A percentile compares a stretch with the other conserved stretches of the same genome.
phyloP scores from a whole-genome alignment of 2,888 invertebrate species.

The Parascotia fuliginaria region DNA sequence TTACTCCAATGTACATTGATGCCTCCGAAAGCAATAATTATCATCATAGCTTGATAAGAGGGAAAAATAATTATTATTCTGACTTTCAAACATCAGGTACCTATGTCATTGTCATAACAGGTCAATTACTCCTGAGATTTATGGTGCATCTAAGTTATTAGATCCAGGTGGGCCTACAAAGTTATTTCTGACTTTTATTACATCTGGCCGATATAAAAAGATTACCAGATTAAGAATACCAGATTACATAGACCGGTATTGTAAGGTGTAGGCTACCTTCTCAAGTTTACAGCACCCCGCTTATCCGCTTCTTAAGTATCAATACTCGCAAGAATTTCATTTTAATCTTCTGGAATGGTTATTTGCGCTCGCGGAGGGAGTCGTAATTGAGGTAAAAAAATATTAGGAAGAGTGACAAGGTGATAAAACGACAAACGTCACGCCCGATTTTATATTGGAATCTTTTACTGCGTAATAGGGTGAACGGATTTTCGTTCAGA shows the following conservation, averaged over 20 bases:
- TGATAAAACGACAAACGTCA: slow-evolving; percentile 79
- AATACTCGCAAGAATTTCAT: slow-evolving; percentile 71
- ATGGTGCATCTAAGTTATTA: slow-evolving; percentile 25
- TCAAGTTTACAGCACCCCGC: slow-evolving; percentile 37
- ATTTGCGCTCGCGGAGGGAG: slow-evolving; percentile 69
- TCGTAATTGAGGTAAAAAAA: slow-evolving; percentile 77
- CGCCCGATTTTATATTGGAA: slow-evolving; percentile 75
- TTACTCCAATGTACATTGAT: too few relatives aligned
- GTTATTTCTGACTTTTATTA: slow-evolving; percentile 40
- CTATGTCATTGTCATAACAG: slow-evolving; percentile 6
- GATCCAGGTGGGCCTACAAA: slow-evolving; percentile 14
- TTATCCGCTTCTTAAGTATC: slow-evolving; percentile 56
- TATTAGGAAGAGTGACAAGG: slow-evolving; percentile 77
- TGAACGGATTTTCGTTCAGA: slow-evolving; percentile 57
- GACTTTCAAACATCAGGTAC: neutral
- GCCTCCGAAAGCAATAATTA: too few relatives aligned
- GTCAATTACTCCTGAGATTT: slow-evolving; percentile 7
- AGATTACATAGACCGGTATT: slow-evolving; percentile 30
- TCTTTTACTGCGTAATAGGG: slow-evolving; percentile 74
- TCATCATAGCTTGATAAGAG: too few relatives aligned
- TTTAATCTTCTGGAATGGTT: slow-evolving; percentile 73
- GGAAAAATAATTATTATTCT: neutral
- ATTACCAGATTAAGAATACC: too few relatives aligned
- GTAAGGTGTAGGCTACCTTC: slow-evolving; percentile 24
- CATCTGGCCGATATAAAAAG: slow-evolving; percentile 38